Evolutionary conservation across 2,888 invertebrate genomes (phyloP), one percentile per base, ranked within the genome.

Genomic region (Dexiosoma caninum): DNA sequence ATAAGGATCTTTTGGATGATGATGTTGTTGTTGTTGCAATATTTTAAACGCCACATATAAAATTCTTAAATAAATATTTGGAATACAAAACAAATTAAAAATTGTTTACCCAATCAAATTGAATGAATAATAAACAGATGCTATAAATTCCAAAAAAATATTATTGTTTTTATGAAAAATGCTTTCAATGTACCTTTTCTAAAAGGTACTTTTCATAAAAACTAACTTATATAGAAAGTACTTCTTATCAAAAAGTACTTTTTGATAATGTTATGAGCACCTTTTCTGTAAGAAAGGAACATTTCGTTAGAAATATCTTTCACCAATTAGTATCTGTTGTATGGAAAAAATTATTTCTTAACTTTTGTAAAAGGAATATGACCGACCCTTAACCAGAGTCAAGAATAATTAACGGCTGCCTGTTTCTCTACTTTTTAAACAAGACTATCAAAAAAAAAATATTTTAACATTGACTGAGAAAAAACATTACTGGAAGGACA

Each of bases 361-460:
- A n/a, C n/a, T n/a, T n/a, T n/a, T n/a, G n/a, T n/a, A n/a, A n/a
- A n/a, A n/a, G n/a, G n/a, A n/a, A n/a, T n/a, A n/a, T n/a, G n/a
- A n/a, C n/a, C n/a, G n/a, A n/a, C n/a, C n/a, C n/a, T n/a, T n/a
- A n/a, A n/a, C n/a, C n/a, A n/a, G n/a, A n/a, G n/a, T n/a, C n/a
- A n/a, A n/a, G n/a, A n/a, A n/a, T n/a, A n/a, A n/a, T 21, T 42
- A 60, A 60, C 1, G 30, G 30, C 71, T 60, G 71, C n/a, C 49
- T 60, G 60, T 32, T 46, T 21, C n/a, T 23, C 23, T 23, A 23
- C 12, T 23, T 46, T 6, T n/a, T 10, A 3, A 19, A 44, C 9
- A 2, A 19, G 3, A 44, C 0, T 12, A 14, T 2, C 19, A 44
- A 7, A 21, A 5, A 14, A 5, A 30, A 46, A 49, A 12, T 12